These are phyloP conservation scores for Catocala sponsa DNA, from an alignment of 2,888 invertebrate genomes.

Conservation along the genomic window DNA sequence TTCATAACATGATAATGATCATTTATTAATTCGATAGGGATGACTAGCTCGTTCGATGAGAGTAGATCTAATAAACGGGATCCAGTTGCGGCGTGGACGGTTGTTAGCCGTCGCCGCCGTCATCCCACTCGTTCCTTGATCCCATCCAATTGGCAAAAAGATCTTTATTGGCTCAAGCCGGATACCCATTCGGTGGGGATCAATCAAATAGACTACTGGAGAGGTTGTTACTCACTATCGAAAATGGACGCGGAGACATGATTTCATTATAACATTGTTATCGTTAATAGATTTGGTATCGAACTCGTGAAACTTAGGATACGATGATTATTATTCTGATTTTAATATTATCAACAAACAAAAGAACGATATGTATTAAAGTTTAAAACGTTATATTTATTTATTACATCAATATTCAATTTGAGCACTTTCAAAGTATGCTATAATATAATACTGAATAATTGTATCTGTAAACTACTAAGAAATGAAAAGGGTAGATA, in stretches of 20 bases:
- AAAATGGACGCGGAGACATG: constrained; percentile 57
- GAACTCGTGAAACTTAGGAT: constrained; percentile 5
- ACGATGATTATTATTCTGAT: too few relatives aligned
- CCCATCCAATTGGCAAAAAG: constrained; percentile 77
- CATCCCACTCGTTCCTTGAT: constrained; percentile 64
- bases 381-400: too few relatives aligned
- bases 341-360: too few relatives aligned
- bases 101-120: constrained; percentile 46
- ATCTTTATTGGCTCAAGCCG: constrained; percentile 78
- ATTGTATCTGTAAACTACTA: too few relatives aligned
- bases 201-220: constrained; percentile 70
- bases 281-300: too few relatives aligned
- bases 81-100: constrained; percentile 63
- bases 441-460: too few relatives aligned
- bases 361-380: too few relatives aligned
- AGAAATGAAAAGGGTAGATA: too few relatives aligned
- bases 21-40: constrained; percentile 16
- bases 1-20: constrained; percentile 29
- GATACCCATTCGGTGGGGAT: constrained; percentile 69
- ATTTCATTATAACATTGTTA: constrained; percentile 44
- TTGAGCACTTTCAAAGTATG: too few relatives aligned
- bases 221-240: constrained; percentile 67
- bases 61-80: constrained; percentile 47
- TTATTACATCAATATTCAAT: too few relatives aligned
- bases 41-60: constrained; percentile 5